Conservation (phyloP, 2,888 invertebrate genomes). For the Luperina testacea region DNA sequence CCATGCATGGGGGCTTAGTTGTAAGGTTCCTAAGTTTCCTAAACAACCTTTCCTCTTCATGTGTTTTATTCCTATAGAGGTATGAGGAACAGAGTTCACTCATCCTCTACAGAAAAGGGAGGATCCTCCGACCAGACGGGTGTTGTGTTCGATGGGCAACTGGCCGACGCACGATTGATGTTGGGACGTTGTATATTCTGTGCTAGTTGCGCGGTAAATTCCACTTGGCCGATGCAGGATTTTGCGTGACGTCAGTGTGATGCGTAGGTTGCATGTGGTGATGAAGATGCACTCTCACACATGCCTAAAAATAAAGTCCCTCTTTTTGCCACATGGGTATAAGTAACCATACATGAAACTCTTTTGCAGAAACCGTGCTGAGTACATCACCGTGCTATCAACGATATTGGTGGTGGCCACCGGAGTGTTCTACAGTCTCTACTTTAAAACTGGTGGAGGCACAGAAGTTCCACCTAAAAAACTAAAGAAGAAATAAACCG, state of each 20-base stretch:
- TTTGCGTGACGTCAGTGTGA: no score
- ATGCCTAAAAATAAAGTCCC: neutral
- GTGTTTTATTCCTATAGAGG: neutral
- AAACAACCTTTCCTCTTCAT: neutral
- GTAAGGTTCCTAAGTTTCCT: neutral
- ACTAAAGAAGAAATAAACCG: conserved; percentile 75
- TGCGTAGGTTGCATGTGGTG: no score
- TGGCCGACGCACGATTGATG: no score
- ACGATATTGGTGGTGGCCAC: conserved; percentile 90
- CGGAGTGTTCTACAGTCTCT: conserved; percentile 89
- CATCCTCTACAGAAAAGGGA: no score
- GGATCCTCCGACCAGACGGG: no score
- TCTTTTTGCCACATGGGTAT: neutral
- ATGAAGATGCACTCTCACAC: no score
- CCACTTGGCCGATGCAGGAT: no score
- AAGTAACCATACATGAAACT: neutral
- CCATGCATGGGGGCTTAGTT: neutral
- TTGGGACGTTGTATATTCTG: no score
- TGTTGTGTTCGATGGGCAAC: no score
- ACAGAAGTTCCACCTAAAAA: conserved; percentile 65
- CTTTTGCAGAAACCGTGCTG: conserved; percentile 89
- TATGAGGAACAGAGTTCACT: no score
- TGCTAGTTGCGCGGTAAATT: no score
- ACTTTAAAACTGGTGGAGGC: conserved; percentile 81
- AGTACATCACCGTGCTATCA: conserved; percentile 91